Conservation (phyloP, 2,797 vertebrate genomes). For the Garrulus glandarius region DNA sequence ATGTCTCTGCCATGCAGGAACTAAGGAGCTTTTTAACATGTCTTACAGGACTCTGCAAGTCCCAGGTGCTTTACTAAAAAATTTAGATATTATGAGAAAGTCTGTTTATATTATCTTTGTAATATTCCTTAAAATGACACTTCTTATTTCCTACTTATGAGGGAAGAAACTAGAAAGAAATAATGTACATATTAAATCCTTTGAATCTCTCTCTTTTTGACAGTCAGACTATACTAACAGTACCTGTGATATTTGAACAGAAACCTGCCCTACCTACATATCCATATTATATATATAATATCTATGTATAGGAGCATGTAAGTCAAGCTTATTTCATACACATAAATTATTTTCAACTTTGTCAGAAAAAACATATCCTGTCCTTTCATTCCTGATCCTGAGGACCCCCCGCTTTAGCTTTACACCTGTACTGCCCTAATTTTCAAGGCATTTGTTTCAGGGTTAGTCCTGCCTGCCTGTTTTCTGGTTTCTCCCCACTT, state of each 20-base stretch:
- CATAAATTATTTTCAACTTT: background rate
- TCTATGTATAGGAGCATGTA: background rate
- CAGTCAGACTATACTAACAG: background rate
- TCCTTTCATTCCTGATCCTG: background rate
- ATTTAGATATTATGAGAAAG: background rate
- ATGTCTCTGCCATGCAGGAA: background rate
- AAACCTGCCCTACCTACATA: background rate
- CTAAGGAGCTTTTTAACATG: background rate
- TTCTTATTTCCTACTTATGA: background rate
- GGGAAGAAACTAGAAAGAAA: background rate
- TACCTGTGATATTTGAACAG: background rate
- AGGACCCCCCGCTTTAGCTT: background rate
- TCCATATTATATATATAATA: background rate
- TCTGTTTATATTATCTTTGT: background rate
- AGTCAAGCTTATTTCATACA: background rate
- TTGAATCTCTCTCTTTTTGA: background rate
- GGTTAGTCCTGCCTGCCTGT: background rate
- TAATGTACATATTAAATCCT: background rate
- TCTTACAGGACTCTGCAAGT: background rate
- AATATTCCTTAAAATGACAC: background rate
- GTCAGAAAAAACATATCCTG: background rate
- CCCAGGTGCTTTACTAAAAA: background rate
- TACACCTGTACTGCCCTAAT: accelerated
- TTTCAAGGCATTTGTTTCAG: background rate
- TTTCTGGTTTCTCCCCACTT: background rate